Conservation (phyloP, 2,113 vertebrate genomes). For the Saimiri boliviensis region DNA sequence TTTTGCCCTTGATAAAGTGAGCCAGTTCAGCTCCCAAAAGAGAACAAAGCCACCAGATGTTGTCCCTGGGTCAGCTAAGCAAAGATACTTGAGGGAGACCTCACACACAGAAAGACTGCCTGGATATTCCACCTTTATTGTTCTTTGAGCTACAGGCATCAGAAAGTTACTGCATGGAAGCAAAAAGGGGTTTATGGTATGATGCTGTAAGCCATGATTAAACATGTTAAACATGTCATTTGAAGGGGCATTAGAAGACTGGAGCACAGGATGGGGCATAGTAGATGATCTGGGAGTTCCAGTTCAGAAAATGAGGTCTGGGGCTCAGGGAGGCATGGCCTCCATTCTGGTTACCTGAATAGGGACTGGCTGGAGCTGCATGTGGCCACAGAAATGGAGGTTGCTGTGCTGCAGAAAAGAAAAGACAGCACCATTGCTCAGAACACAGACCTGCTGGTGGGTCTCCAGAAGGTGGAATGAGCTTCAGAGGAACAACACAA, state of each 20-base stretch:
- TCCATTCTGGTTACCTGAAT: background rate
- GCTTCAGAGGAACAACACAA: background rate
- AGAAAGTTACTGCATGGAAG: background rate
- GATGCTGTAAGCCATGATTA: background rate
- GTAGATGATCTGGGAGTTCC: background rate
- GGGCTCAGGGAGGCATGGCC: background rate
- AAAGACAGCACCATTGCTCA: background rate
- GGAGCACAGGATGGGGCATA: background rate
- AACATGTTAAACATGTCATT: background rate
- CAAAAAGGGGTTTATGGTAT: background rate
- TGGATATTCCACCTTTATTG: slow-evolving; percentile 9
- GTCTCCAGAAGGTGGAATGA: background rate
- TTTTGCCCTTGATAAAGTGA: background rate
- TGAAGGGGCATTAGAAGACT: background rate
- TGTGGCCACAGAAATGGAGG: background rate
- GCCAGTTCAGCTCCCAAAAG: background rate
- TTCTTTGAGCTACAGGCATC: background rate
- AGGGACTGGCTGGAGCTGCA: too few species aligned
- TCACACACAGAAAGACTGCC: background rate
- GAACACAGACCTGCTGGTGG: background rate
- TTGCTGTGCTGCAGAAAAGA: background rate
- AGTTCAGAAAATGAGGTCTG: background rate
- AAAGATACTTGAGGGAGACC: background rate
- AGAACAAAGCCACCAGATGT: background rate
- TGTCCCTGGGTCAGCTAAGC: background rate